Evolutionary conservation across 2,113 vertebrate species (phyloP).

Genomic region (Petromus typicus): DNA sequence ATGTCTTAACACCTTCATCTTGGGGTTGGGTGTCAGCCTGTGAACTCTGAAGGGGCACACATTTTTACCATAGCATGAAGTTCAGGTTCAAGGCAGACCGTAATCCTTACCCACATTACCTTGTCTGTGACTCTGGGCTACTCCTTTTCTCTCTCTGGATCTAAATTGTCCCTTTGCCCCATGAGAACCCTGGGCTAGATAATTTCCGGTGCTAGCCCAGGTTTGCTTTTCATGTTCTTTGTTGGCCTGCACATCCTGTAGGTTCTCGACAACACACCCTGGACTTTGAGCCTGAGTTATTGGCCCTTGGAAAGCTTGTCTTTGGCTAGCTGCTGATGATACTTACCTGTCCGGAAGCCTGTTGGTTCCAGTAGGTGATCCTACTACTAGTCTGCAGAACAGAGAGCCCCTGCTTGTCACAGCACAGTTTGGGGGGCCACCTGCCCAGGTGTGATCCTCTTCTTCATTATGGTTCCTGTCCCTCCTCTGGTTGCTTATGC

Average conservation of each 20-base stretch:
- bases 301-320: neutral
- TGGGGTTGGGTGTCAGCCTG: neutral
- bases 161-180: neutral
- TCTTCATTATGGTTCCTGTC: neutral
- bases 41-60: neutral
- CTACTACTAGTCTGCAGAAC: neutral
- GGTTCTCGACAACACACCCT: neutral
- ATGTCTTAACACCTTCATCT: neutral
- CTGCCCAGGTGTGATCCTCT: slow-evolving; percentile 38
- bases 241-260: neutral
- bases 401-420: neutral
- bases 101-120: neutral
- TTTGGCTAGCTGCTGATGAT: neutral
- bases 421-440: neutral
- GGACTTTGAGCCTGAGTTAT: slow-evolving; percentile 31
- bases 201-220: neutral
- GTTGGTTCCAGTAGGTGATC: neutral
- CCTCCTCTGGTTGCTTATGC: neutral
- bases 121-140: neutral
- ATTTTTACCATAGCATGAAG: neutral
- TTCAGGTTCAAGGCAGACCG: neutral
- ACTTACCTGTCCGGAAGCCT: neutral
- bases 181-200: neutral
- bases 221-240: neutral
- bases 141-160: neutral